Evolutionary conservation across 2,888 invertebrate genomes (phyloP).

Genomic region (Tortrix viridana): DNA sequence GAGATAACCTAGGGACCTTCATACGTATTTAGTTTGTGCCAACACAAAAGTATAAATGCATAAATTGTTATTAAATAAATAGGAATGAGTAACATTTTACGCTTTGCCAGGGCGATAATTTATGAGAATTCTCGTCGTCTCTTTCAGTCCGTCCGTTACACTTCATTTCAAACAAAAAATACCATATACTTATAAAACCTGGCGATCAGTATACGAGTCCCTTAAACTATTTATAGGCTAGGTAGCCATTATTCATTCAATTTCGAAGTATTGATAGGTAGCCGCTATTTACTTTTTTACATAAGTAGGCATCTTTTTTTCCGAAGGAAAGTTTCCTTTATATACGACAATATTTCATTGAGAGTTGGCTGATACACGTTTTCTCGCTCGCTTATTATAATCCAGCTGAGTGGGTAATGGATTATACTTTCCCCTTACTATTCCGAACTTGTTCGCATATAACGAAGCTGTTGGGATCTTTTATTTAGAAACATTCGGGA

Average conservation of each 20-base stretch:
- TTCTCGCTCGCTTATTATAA: slow-evolving; percentile 51
- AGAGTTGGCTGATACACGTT: slow-evolving; percentile 27
- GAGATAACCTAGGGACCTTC: slow-evolving; percentile 5
- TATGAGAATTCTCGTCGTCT: too few species aligned
- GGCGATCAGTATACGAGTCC: too few species aligned
- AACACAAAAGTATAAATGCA: too few species aligned
- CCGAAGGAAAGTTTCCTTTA: slow-evolving; percentile 18
- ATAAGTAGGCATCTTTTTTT: neutral
- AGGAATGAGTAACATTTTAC: neutral
- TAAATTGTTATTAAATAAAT: neutral
- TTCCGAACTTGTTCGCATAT: slow-evolving; percentile 47
- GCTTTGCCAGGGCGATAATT: too few species aligned
- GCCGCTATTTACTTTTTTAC: neutral
- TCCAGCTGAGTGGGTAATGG: slow-evolving; percentile 52
- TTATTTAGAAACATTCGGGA: slow-evolving; percentile 15
- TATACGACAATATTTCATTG: slow-evolving; percentile 23
- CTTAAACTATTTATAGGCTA: too few species aligned
- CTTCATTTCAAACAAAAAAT: too few species aligned
- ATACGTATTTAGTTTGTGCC: too few species aligned
- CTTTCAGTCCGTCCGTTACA: too few species aligned
- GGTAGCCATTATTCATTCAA: too few species aligned
- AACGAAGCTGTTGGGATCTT: slow-evolving; percentile 40
- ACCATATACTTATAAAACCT: too few species aligned
- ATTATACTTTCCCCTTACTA: slow-evolving; percentile 56
- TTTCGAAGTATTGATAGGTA: neutral